Evolutionary conservation across 2,888 invertebrate species (phyloP).

Genomic region (Pardosa pseudoannulata): DNA sequence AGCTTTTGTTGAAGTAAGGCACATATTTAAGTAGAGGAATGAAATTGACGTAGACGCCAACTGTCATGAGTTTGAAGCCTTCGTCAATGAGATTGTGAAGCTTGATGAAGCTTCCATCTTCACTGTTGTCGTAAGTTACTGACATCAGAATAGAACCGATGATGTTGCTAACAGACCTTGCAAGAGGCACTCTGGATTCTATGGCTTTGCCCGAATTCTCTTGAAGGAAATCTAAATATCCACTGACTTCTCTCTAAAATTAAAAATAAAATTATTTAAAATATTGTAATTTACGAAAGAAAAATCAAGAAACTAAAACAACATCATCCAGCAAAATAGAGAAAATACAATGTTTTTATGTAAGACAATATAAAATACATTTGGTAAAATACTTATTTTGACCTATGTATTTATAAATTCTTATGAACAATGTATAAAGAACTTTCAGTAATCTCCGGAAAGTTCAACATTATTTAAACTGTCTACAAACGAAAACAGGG

Average conservation of each 20-base stretch:
- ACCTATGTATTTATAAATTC: no score
- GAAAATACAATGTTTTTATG: no score
- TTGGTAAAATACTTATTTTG: no score
- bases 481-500: no score
- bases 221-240: conserved; percentile 84
- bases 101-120: conserved; percentile 86
- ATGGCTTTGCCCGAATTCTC: conserved; percentile 83
- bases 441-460: no score
- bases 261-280: neutral
- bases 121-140: conserved; percentile 85
- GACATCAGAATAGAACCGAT: conserved; percentile 94
- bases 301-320: no score
- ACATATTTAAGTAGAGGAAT: conserved; percentile 86
- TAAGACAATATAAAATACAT: no score
- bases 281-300: no score
- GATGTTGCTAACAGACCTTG: conserved; percentile 91
- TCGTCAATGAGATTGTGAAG: conserved; percentile 93
- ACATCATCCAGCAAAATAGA: no score
- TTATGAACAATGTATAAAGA: no score
- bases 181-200: conserved; percentile 86
- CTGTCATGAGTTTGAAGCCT: conserved; percentile 91
- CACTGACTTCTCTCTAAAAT: conserved; percentile 44
- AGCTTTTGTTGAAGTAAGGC: conserved; percentile 80
- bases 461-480: no score
- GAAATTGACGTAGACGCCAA: conserved; percentile 89